Conservation (phyloP, 1,140 invertebrate genomes). For the Macrobrachium rosenbergii region DNA sequence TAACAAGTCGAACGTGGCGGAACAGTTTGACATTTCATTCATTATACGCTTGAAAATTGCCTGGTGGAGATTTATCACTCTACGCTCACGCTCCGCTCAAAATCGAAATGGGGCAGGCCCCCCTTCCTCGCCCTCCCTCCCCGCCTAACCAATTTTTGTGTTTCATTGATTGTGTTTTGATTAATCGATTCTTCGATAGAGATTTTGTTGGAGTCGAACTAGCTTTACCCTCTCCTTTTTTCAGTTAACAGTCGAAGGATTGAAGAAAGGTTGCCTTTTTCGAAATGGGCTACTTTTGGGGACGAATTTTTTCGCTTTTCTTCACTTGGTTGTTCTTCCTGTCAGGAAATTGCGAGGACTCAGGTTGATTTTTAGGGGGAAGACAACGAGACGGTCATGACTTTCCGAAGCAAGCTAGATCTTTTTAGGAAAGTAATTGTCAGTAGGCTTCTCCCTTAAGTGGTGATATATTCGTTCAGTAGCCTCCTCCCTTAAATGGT, state of each 20-base stretch:
- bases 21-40: slow-evolving; percentile 64
- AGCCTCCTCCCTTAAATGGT: no score
- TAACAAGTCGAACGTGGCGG: slow-evolving; percentile 63
- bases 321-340: no score
- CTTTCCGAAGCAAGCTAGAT: no score
- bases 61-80: slow-evolving; percentile 58
- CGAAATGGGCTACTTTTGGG: not conserved
- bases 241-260: not conserved
- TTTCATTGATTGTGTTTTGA: slow-evolving; percentile 59
- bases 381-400: no score
- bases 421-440: no score
- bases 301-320: not conserved
- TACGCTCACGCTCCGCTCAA: slow-evolving; percentile 51
- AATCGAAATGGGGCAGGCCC: slow-evolving; percentile 46
- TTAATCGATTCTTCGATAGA: slow-evolving; percentile 42
- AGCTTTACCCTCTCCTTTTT: slow-evolving; percentile 5
- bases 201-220: slow-evolving; percentile 22
- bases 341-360: no score
- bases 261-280: not conserved
- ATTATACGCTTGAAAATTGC: slow-evolving; percentile 62
- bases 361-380: no score
- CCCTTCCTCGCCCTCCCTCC: no score
- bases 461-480: no score
- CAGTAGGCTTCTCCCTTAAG: no score
- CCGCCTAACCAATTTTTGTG: slow-evolving; percentile 35